Evolutionary conservation across 2,113 vertebrate genomes (phyloP).

Genomic region (Brachionichthys hirsutus): DNA sequence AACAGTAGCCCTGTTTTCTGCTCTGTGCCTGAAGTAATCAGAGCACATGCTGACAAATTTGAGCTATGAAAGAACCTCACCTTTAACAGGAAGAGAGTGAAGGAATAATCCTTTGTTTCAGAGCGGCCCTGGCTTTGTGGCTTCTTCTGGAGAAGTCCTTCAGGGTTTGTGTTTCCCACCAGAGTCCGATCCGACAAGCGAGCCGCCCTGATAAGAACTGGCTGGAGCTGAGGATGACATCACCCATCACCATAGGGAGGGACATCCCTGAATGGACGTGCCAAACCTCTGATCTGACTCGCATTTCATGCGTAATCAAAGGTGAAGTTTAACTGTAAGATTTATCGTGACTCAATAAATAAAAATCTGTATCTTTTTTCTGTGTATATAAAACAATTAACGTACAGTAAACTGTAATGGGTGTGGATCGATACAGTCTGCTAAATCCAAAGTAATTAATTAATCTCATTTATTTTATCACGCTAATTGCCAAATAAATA

Average conservation of each 20-base stretch:
- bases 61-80: conserved; percentile 28
- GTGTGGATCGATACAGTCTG: too few relatives aligned
- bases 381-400: too few relatives aligned
- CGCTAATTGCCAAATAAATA: too few relatives aligned
- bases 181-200: conserved; percentile 41
- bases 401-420: too few relatives aligned
- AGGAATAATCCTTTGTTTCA: conserved; percentile 36
- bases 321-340: too few relatives aligned
- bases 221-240: conserved; percentile 48
- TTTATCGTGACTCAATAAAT: too few relatives aligned
- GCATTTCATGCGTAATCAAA: too few relatives aligned
- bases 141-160: conserved; percentile 24
- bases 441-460: too few relatives aligned
- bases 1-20: too few relatives aligned
- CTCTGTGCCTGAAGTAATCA: not conserved
- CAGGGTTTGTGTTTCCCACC: conserved; percentile 19
- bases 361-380: too few relatives aligned
- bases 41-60: not conserved
- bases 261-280: conserved; percentile 18
- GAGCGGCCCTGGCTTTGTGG: not conserved
- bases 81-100: conserved; percentile 6
- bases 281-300: not conserved
- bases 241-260: conserved; percentile 27
- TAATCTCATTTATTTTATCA: too few relatives aligned
- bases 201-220: conserved; percentile 34